phyloP scores from a whole-genome alignment of 1,140 invertebrate genomes.

The Galleria mellonella region DNA sequence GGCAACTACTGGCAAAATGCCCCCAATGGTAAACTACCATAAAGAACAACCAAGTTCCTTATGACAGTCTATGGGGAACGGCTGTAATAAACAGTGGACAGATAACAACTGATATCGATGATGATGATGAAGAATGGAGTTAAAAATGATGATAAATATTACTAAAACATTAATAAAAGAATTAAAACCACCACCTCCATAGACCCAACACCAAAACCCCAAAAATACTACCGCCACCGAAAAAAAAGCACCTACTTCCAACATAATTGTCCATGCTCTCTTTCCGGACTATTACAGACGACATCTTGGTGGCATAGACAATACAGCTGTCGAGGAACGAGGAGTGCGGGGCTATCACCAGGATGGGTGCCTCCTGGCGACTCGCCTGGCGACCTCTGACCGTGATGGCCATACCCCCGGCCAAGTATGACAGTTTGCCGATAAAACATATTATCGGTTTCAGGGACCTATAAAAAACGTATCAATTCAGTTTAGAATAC shows the following conservation, averaged over 20 bases:
- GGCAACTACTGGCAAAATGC: too few relatives aligned
- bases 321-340: slow-evolving; percentile 91
- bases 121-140: too few relatives aligned
- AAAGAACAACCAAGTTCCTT: too few relatives aligned
- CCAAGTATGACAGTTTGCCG: slow-evolving; percentile 81
- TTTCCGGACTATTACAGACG: slow-evolving; percentile 85
- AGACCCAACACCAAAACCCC: slow-evolving; percentile 12
- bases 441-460: slow-evolving; percentile 81
- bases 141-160: too few relatives aligned
- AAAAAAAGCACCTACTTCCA: slow-evolving; percentile 81
- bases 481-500: too few relatives aligned
- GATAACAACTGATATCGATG: too few relatives aligned
- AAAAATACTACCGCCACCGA: slow-evolving; percentile 16
- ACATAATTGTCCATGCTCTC: slow-evolving; percentile 88
- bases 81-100: too few relatives aligned
- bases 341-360: slow-evolving; percentile 91
- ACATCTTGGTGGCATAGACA: slow-evolving; percentile 85
- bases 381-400: slow-evolving; percentile 85
- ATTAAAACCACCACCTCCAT: slow-evolving; percentile 7
- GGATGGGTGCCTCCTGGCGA: slow-evolving; percentile 84
- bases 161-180: too few relatives aligned
- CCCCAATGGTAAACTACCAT: too few relatives aligned
- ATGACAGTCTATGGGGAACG: too few relatives aligned
- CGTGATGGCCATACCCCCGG: slow-evolving; percentile 85
- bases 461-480: slow-evolving; percentile 66